A percentile compares a stretch with the other conserved stretches of the same genome.
phyloP scores from a whole-genome alignment of 2,113 vertebrate genomes.

The Eublepharis macularius region DNA sequence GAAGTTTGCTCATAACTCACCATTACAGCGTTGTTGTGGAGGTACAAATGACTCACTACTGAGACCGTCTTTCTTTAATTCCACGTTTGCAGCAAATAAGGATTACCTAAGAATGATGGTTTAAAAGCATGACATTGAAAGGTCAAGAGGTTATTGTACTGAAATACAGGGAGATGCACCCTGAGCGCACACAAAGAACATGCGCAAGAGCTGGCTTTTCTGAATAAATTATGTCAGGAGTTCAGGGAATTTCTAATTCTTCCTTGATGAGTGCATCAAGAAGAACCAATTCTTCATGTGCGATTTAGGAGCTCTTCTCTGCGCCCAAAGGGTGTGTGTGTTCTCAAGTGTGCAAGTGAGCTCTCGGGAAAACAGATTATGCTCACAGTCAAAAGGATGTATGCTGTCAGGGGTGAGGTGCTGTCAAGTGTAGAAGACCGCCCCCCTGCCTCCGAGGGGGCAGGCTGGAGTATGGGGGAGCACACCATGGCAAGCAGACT shows the following conservation, averaged over 20 bases:
- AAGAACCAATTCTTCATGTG: not conserved
- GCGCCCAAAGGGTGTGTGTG: not conserved
- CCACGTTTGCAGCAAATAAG: not conserved
- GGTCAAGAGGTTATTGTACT: not conserved
- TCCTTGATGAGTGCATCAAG: not conserved
- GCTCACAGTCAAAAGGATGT: not conserved
- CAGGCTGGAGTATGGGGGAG: not conserved
- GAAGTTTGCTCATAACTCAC: no score
- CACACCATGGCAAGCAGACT: no score
- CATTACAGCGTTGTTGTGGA: no score
- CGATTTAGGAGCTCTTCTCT: not conserved
- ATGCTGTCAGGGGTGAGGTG: no score
- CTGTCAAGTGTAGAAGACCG: not conserved
- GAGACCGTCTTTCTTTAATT: not conserved
- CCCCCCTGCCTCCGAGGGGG: not conserved
- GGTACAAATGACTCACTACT: not conserved
- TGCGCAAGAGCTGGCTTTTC: not conserved
- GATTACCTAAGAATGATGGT: not conserved
- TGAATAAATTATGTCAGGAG: not conserved
- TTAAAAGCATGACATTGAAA: not conserved
- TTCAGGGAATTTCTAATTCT: not conserved
- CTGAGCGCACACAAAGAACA: not conserved
- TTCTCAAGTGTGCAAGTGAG: not conserved
- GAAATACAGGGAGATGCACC: not conserved
- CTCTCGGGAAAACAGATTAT: not conserved